Percentiles rank a stretch among this genome's conserved stretches.
Evolutionary conservation across 2,888 invertebrate species (phyloP).

Genomic region (Torymus auratus): DNA sequence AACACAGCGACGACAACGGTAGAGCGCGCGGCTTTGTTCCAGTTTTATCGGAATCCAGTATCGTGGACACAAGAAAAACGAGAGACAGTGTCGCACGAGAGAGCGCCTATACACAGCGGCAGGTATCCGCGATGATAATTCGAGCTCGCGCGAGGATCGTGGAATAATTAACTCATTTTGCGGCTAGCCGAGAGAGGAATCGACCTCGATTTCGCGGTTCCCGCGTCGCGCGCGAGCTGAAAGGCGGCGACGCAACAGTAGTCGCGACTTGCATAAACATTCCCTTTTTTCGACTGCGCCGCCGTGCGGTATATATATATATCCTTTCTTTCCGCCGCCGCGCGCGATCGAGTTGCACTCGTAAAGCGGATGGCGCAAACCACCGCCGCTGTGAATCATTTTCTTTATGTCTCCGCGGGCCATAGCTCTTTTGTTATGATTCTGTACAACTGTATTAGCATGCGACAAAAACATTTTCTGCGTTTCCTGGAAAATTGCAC

Average conservation of each 20-base stretch:
- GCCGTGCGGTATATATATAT: too few species aligned
- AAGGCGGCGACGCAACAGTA: constrained; percentile 28
- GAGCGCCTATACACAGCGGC: background rate
- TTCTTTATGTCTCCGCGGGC: too few species aligned
- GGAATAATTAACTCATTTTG: constrained; percentile 52
- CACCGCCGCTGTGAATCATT: too few species aligned
- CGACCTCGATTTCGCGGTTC: constrained; percentile 44
- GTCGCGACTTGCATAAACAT: constrained; percentile 35
- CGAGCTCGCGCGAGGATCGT: constrained; percentile 18
- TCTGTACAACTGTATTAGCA: too few species aligned
- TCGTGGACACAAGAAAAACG: constrained; percentile 2
- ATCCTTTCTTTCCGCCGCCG: background rate
- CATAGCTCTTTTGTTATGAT: too few species aligned
- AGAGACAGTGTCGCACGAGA: background rate
- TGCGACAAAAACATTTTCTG: too few species aligned
- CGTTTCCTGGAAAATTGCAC: too few species aligned
- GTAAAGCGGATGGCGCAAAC: constrained; percentile 8
- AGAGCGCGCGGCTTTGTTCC: constrained; percentile 27
- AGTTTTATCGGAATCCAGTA: constrained; percentile 39
- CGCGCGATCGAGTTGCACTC: background rate
- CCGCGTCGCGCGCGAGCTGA: constrained; percentile 15
- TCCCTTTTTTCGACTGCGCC: constrained; percentile 10
- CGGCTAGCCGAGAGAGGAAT: constrained; percentile 13
- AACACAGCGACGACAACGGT: constrained; percentile 5
- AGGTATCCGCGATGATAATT: constrained; percentile 29